These are phyloP conservation scores for Natrix natrix DNA, from an alignment of 2,797 vertebrate species.

Conservation along the genomic window DNA sequence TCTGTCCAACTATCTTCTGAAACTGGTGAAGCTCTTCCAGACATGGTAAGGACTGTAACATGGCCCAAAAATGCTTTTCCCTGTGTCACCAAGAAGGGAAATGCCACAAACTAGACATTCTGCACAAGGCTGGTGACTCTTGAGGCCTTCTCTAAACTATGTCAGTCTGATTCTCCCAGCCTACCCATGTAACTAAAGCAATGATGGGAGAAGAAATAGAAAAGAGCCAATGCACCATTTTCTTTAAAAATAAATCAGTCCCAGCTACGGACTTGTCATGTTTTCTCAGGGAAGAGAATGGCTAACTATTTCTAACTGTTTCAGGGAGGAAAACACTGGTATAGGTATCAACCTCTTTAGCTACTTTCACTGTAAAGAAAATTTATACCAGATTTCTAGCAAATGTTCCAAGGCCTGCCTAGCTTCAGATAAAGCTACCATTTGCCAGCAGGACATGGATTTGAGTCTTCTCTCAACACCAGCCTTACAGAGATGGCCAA, in stretches of 20 bases:
- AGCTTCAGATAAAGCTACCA: background rate
- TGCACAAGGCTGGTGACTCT: background rate
- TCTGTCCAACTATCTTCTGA: background rate
- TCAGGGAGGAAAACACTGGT: background rate
- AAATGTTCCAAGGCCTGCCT: background rate
- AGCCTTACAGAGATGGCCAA: background rate
- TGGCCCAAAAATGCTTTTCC: background rate
- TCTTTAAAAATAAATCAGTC: background rate
- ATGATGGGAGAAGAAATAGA: background rate
- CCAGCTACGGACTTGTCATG: background rate
- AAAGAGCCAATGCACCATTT: background rate
- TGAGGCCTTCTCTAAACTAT: background rate
- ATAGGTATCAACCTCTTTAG: background rate
- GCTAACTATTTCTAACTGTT: background rate
- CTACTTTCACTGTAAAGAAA: background rate
- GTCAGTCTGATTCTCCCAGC: background rate
- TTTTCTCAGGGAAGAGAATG: background rate
- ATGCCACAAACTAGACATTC: background rate
- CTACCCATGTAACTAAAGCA: background rate
- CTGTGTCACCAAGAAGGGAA: background rate
- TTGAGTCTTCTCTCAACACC: background rate
- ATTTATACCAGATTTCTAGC: background rate
- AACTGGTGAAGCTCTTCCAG: background rate
- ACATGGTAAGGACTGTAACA: background rate
- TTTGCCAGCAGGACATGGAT: background rate